Percentiles rank a stretch among this genome's conserved stretches.
phyloP scores from a whole-genome alignment of 1,140 invertebrate species.

The Heliconius hewitsoni region DNA sequence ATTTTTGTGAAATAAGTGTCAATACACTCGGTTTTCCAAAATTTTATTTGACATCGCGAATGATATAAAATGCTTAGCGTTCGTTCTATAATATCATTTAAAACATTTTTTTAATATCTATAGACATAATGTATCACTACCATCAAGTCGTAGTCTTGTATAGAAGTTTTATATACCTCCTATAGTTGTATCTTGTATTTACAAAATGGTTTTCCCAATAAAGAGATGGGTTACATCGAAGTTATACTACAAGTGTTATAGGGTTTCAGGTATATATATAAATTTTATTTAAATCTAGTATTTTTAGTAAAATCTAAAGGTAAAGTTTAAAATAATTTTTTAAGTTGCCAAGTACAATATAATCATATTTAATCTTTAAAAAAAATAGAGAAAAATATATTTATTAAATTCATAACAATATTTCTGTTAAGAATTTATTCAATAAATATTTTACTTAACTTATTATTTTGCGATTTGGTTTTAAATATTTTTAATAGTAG shows the following conservation, averaged over 20 bases:
- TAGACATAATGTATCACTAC: neutral
- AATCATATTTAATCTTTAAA: too few relatives aligned
- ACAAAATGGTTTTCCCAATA: neutral
- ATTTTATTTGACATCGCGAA: too few relatives aligned
- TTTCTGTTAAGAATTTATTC: too few relatives aligned
- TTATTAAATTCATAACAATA: too few relatives aligned
- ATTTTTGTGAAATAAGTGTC: neutral
- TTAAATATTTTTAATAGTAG: too few relatives aligned
- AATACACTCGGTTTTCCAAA: neutral
- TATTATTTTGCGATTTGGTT: too few relatives aligned
- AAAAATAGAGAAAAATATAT: too few relatives aligned
- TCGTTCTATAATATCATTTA: neutral
- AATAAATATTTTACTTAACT: too few relatives aligned
- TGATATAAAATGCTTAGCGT: neutral
- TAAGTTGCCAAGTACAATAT: too few relatives aligned
- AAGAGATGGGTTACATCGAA: neutral
- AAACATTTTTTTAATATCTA: neutral
- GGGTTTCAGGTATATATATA: slow-evolving; percentile 17
- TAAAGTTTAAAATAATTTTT: too few relatives aligned
- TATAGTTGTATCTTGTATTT: neutral
- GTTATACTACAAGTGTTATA: slow-evolving; percentile 5
- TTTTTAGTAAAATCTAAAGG: too few relatives aligned
- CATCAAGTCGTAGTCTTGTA: neutral
- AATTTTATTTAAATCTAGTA: neutral
- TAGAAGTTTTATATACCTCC: neutral